Percentiles rank a stretch among this genome's conserved stretches.
Conservation (phyloP, 1,140 invertebrate species). For the Pogonomyrmex barbatus region DNA sequence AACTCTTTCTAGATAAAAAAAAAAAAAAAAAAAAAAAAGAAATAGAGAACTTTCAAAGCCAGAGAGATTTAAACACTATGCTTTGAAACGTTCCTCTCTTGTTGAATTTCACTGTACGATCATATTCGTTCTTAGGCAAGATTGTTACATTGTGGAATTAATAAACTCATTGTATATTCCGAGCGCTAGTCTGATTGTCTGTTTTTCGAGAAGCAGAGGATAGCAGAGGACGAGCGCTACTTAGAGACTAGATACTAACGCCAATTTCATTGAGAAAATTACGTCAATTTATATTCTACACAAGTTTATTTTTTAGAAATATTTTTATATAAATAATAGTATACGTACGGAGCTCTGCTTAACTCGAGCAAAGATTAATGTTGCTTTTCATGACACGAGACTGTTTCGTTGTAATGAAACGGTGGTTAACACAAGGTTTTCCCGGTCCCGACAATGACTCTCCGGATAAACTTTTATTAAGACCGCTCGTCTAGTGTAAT, state of each 20-base stretch:
- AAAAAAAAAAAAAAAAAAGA: background rate
- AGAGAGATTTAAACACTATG: background rate
- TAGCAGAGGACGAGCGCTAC: background rate
- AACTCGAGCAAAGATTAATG: conserved; percentile 49
- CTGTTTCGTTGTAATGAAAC: conserved; percentile 63
- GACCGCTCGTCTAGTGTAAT: conserved; percentile 61
- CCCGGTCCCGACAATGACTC: conserved; percentile 54
- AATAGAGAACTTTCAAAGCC: background rate
- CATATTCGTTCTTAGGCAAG: background rate
- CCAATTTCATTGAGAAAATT: background rate
- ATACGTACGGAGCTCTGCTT: background rate
- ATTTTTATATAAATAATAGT: conserved; percentile 31
- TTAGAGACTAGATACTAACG: background rate
- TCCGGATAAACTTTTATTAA: conserved; percentile 54
- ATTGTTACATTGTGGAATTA: background rate
- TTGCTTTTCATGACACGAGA: conserved; percentile 54
- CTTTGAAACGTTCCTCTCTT: background rate
- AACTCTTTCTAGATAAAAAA: conserved; percentile 42
- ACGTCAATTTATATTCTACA: background rate
- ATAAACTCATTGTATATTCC: background rate
- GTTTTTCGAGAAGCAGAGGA: background rate
- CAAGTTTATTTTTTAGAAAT: background rate
- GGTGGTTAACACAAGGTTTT: conserved; percentile 64
- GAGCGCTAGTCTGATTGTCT: background rate
- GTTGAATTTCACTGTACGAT: background rate